phyloP scores from a whole-genome alignment of 2,113 vertebrate genomes.

The Marcusenius ussheri region DNA sequence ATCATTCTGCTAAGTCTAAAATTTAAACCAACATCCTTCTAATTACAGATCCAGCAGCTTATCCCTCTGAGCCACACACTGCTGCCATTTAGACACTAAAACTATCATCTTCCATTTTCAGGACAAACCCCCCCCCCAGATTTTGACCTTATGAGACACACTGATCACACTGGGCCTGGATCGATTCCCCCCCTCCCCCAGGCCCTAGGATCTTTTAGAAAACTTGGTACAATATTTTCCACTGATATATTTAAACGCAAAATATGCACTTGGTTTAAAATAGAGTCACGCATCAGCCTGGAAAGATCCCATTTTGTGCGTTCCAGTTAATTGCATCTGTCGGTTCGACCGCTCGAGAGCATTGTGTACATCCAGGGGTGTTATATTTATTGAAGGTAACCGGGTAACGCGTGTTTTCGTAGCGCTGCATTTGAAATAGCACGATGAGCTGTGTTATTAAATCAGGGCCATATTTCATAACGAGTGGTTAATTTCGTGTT shows the following conservation, averaged over 20 bases:
- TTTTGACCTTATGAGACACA: not conserved
- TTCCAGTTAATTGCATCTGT: not conserved
- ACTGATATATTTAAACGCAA: not conserved
- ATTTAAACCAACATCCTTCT: not conserved
- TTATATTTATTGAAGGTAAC: constrained; percentile 5
- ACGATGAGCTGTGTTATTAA: constrained; percentile 24
- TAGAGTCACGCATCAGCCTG: not conserved
- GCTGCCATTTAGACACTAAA: not conserved
- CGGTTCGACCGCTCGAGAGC: not conserved
- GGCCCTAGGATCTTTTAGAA: not conserved
- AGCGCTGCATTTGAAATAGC: constrained; percentile 18
- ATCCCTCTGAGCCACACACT: not conserved
- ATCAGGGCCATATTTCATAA: not conserved
- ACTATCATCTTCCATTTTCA: not conserved
- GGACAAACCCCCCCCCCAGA: not conserved
- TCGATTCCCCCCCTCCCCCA: constrained; percentile 4
- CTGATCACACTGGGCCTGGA: not conserved
- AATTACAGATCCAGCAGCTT: not conserved
- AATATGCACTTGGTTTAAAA: not conserved
- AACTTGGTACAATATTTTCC: not conserved
- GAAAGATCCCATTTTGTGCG: not conserved
- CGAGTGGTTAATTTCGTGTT: not conserved
- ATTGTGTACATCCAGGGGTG: not conserved
- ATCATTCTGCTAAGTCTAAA: not conserved
- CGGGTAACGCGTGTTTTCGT: not conserved